Percentiles rank a stretch among this genome's conserved stretches.
These are phyloP conservation scores for Acomys russatus DNA, from an alignment of 2,797 vertebrate species.

Conservation along the genomic window DNA sequence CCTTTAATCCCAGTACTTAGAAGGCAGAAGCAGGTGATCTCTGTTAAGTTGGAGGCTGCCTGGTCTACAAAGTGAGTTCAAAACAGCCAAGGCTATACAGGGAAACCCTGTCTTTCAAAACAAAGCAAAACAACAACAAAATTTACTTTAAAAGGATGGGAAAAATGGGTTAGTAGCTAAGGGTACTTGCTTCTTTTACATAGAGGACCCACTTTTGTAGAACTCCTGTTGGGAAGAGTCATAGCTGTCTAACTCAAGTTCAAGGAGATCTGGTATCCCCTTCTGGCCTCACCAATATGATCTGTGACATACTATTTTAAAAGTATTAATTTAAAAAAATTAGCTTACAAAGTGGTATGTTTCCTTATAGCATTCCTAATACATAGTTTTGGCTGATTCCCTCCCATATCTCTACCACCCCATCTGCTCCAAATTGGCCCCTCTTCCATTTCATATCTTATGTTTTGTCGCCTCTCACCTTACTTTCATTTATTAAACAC, in stretches of 20 bases:
- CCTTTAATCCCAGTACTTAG: too few species aligned
- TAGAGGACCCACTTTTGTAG: not conserved
- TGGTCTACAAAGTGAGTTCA: too few species aligned
- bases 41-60: too few species aligned
- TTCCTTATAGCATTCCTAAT: not conserved
- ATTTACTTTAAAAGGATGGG: not conserved
- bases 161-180: not conserved
- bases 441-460: not conserved
- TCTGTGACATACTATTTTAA: not conserved
- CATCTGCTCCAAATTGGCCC: not conserved
- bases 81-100: not conserved
- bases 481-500: not conserved
- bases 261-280: not conserved
- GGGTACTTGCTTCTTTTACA: not conserved
- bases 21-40: too few species aligned
- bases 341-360: not conserved
- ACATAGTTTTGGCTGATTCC: not conserved
- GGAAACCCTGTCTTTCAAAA: not conserved
- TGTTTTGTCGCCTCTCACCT: not conserved
- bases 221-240: not conserved
- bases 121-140: not conserved
- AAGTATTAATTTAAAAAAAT: not conserved
- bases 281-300: not conserved
- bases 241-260: not conserved
- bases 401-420: not conserved